These are phyloP conservation scores for Brachycybe producta DNA, from an alignment of 2,888 invertebrate genomes.

Conservation along the genomic window DNA sequence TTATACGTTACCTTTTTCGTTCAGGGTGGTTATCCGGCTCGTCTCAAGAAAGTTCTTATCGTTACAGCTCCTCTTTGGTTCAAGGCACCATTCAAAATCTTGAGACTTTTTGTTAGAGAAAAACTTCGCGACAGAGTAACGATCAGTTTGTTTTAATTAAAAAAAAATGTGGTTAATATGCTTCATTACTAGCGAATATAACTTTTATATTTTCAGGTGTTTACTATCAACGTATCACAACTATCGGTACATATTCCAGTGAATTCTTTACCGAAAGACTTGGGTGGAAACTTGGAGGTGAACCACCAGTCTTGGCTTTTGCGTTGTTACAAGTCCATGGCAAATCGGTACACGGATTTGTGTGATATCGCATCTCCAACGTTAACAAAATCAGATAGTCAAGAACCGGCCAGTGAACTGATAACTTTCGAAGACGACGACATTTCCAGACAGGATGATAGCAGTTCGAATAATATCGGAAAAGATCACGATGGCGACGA, in stretches of 20 bases:
- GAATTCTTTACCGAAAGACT: slow-evolving; percentile 70
- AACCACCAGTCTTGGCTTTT: slow-evolving; percentile 84
- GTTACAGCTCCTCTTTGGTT: slow-evolving; percentile 97
- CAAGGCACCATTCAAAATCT: slow-evolving; percentile 91
- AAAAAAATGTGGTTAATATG: neutral
- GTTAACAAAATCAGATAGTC: slow-evolving; percentile 19
- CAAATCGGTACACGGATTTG: slow-evolving; percentile 51
- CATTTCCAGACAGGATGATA: slow-evolving; percentile 17
- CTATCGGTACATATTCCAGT: slow-evolving; percentile 77
- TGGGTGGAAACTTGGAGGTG: slow-evolving; percentile 74
- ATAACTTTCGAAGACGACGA: slow-evolving; percentile 23
- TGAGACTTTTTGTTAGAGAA: slow-evolving; percentile 86
- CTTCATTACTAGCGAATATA: neutral
- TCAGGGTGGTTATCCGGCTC: slow-evolving; percentile 93
- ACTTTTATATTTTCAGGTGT: slow-evolving; percentile 41
- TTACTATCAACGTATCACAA: slow-evolving; percentile 83
- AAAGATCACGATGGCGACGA: neutral
- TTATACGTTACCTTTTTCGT: neutral
- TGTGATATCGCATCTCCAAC: slow-evolving; percentile 26
- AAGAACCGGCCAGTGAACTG: slow-evolving; percentile 16
- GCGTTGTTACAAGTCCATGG: slow-evolving; percentile 66
- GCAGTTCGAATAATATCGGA: neutral
- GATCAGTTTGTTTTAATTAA: neutral
- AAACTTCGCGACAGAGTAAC: slow-evolving; percentile 77
- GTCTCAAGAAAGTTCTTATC: slow-evolving; percentile 90